These are phyloP conservation scores for Corydoras sp. DNA, from an alignment of 2,113 vertebrate genomes.

Conservation along the genomic window DNA sequence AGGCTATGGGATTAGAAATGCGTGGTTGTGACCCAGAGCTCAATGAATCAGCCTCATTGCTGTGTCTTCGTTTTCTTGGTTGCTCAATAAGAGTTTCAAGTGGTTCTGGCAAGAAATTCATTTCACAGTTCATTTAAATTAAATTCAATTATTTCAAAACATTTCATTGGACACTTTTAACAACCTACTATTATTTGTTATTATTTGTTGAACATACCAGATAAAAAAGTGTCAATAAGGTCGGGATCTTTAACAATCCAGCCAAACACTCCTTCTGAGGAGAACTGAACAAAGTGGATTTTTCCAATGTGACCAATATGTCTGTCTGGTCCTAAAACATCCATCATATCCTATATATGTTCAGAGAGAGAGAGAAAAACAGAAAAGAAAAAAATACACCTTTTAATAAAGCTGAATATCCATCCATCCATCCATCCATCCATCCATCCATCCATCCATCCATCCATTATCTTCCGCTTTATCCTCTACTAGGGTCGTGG, in stretches of 20 bases:
- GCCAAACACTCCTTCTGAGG: slow-evolving; percentile 73
- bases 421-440: no score
- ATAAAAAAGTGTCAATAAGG: slow-evolving; percentile 67
- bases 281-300: slow-evolving; percentile 76
- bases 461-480: no score
- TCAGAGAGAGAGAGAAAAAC: not conserved
- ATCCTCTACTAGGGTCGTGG: no score
- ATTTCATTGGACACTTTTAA: no score
- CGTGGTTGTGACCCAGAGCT: slow-evolving; percentile 48
- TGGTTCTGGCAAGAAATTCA: slow-evolving; percentile 45
- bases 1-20: slow-evolving; percentile 81
- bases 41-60: slow-evolving; percentile 1
- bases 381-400: slow-evolving; percentile 15
- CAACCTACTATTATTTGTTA: no score
- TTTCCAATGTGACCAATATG: slow-evolving; percentile 60
- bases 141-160: no score
- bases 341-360: slow-evolving; percentile 61
- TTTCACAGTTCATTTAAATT: no score
- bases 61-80: slow-evolving; percentile 45
- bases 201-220: slow-evolving; percentile 55
- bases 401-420: not conserved
- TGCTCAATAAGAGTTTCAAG: slow-evolving; percentile 36
- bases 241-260: slow-evolving; percentile 67
- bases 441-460: no score
- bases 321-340: slow-evolving; percentile 76